phyloP scores from a whole-genome alignment of 2,888 invertebrate genomes.

The Perithous albicinctus region DNA sequence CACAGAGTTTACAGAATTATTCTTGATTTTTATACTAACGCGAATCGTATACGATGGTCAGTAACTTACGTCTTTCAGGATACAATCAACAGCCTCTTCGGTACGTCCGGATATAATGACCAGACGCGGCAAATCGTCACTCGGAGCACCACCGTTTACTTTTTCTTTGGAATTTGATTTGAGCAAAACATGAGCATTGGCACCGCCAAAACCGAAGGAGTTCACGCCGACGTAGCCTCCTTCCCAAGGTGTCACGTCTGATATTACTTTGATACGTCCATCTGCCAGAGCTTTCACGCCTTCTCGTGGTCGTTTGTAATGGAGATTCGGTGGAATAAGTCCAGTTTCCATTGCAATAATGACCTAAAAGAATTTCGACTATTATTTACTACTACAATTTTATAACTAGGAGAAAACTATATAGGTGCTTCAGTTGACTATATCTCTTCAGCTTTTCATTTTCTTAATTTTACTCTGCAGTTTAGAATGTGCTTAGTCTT shows the following conservation, averaged over 20 bases:
- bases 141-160: slow-evolving; percentile 87
- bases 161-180: slow-evolving; percentile 88
- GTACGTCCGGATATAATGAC: slow-evolving; percentile 92
- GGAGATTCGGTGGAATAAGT: slow-evolving; percentile 93
- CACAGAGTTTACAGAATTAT: not conserved
- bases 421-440: not conserved
- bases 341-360: slow-evolving; percentile 93
- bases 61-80: slow-evolving; percentile 87
- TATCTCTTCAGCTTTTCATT: too few relatives aligned
- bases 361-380: slow-evolving; percentile 83
- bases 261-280: slow-evolving; percentile 90
- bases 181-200: slow-evolving; percentile 91
- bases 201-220: slow-evolving; percentile 97
- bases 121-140: slow-evolving; percentile 90
- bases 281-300: slow-evolving; percentile 88
- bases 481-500: too few relatives aligned
- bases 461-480: too few relatives aligned
- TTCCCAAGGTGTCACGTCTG: slow-evolving; percentile 89
- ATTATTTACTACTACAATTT: not conserved
- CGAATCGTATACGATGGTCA: not conserved
- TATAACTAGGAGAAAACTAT: not conserved
- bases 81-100: slow-evolving; percentile 89
- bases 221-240: slow-evolving; percentile 92
- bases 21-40: not conserved
- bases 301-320: slow-evolving; percentile 89